Evolutionary conservation across 2,113 vertebrate species (phyloP).

Genomic region (Polyodon spathula): DNA sequence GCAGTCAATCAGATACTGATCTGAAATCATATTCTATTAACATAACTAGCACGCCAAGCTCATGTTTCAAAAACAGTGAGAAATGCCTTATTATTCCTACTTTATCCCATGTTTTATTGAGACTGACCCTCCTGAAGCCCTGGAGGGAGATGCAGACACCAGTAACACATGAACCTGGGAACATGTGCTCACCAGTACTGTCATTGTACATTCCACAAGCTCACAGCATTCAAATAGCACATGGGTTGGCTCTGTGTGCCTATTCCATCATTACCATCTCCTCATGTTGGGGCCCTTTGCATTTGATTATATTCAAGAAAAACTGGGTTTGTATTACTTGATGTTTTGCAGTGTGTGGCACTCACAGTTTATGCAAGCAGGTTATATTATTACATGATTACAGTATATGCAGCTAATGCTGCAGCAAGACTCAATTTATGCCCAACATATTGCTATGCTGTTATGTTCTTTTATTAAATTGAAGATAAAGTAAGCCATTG

Average conservation of each 20-base stretch:
- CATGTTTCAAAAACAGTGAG: constrained; percentile 15
- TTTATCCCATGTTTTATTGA: constrained; percentile 9
- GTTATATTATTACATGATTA: too few relatives aligned
- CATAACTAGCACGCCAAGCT: constrained; percentile 6
- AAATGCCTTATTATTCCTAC: constrained; percentile 15
- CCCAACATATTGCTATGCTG: too few relatives aligned
- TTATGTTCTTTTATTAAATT: too few relatives aligned
- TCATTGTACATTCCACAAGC: not conserved
- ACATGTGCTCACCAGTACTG: not conserved
- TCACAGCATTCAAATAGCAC: constrained; percentile 3
- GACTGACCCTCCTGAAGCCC: constrained; percentile 10
- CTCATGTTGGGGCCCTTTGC: too few relatives aligned
- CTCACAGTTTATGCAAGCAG: too few relatives aligned
- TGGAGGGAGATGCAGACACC: constrained; percentile 7
- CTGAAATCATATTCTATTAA: constrained; percentile 17
- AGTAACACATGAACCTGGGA: constrained; percentile 13
- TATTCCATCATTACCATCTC: not conserved
- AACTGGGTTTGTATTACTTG: too few relatives aligned
- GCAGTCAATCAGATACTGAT: constrained; percentile 11
- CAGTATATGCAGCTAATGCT: too few relatives aligned
- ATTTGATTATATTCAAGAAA: too few relatives aligned
- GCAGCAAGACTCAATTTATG: too few relatives aligned
- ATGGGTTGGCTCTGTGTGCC: not conserved
- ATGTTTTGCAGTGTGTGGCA: too few relatives aligned
- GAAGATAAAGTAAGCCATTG: too few relatives aligned